Conservation (phyloP, 1,140 invertebrate genomes). For the Drosophila orena region DNA sequence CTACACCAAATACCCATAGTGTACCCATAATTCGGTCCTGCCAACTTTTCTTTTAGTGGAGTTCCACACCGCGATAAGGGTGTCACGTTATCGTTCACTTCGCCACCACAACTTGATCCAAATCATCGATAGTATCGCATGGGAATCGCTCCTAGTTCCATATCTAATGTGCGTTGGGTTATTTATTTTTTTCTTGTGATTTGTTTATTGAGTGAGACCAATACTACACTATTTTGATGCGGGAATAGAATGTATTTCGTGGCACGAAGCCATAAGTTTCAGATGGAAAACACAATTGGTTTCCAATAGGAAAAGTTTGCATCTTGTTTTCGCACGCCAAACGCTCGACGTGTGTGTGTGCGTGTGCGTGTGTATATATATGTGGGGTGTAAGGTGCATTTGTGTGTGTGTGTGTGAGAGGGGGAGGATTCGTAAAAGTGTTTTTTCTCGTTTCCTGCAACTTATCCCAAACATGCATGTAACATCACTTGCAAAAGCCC, state of each 20-base stretch:
- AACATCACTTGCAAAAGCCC: background rate
- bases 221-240: background rate
- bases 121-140: background rate
- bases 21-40: too few relatives aligned
- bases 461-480: background rate
- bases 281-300: conserved; percentile 17
- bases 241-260: conserved; percentile 4
- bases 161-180: conserved; percentile 39
- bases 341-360: conserved; percentile 26
- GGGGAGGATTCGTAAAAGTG: conserved; percentile 6
- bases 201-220: conserved; percentile 40
- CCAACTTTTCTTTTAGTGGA: too few relatives aligned
- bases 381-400: conserved; percentile 6
- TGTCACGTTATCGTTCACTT: too few relatives aligned
- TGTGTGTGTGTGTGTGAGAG: conserved; percentile 24
- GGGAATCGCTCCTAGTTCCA: background rate
- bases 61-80: too few relatives aligned
- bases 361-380: conserved; percentile 12
- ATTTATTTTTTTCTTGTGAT: conserved; percentile 57
- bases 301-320: conserved; percentile 59
- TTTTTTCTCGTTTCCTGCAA: conserved; percentile 4
- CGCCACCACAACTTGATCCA: background rate
- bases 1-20: too few relatives aligned
- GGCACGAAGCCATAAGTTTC: background rate
- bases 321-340: conserved; percentile 46